phyloP scores from a whole-genome alignment of 1,140 invertebrate genomes.

The Reticulitermes speratus region DNA sequence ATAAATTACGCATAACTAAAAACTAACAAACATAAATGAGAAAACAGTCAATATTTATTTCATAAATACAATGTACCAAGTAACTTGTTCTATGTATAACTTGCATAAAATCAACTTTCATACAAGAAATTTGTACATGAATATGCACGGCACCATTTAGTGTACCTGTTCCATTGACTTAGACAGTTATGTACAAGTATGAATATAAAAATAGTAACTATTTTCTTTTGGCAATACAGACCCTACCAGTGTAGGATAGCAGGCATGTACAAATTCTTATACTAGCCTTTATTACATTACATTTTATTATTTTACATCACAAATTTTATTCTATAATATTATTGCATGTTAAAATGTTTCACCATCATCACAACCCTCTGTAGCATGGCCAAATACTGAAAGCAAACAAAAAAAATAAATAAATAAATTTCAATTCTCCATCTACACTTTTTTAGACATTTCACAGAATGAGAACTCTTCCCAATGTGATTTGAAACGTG shows the following conservation, averaged over 20 bases:
- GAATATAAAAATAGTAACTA: background rate
- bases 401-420: too few relatives aligned
- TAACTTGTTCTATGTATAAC: background rate
- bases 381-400: slow-evolving; percentile 78
- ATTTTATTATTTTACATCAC: background rate
- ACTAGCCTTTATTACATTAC: background rate
- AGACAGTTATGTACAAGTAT: background rate
- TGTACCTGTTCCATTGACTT: background rate
- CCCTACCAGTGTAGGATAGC: background rate
- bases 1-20: background rate
- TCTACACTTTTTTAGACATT: too few relatives aligned
- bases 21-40: background rate
- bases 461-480: too few relatives aligned
- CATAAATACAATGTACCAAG: background rate
- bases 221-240: background rate
- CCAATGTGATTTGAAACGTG: too few relatives aligned
- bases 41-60: background rate
- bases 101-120: background rate
- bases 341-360: slow-evolving; percentile 67
- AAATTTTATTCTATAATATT: slow-evolving; percentile 9
- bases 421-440: too few relatives aligned
- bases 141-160: background rate
- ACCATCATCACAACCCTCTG: slow-evolving; percentile 74
- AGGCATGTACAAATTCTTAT: background rate
- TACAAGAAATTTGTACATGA: background rate